phyloP scores from a whole-genome alignment of 2,113 vertebrate genomes.

The Psophia crepitans region DNA sequence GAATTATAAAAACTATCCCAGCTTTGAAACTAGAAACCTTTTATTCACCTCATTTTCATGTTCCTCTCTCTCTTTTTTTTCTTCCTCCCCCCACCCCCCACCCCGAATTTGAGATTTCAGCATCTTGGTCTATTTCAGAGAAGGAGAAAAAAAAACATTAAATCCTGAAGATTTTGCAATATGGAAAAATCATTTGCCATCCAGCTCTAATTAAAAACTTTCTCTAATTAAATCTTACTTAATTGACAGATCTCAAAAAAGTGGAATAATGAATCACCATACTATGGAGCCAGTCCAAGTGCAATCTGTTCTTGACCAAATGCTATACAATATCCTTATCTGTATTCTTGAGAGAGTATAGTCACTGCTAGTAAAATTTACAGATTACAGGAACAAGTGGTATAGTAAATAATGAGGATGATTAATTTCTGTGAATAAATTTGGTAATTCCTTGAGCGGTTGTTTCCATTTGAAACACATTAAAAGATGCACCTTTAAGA shows the following conservation, averaged over 20 bases:
- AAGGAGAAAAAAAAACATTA: background rate
- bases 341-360: background rate
- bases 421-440: background rate
- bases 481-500: background rate
- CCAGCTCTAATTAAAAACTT: slow-evolving; percentile 30
- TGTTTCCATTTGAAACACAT: background rate
- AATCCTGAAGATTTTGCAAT: background rate
- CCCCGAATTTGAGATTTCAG: background rate
- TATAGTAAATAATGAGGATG: background rate
- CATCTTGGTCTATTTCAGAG: background rate
- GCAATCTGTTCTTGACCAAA: slow-evolving; percentile 59
- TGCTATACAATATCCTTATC: slow-evolving; percentile 7
- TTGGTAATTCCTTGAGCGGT: background rate
- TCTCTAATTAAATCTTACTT: slow-evolving; percentile 38
- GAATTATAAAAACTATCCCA: background rate
- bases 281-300: background rate
- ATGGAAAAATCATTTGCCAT: background rate
- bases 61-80: background rate
- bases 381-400: background rate
- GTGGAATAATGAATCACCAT: slow-evolving; percentile 15
- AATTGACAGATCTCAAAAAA: slow-evolving; percentile 23
- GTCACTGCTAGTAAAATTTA: background rate
- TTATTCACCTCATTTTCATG: background rate
- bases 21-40: background rate
- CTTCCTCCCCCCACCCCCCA: accelerated